Conservation (phyloP, 1,140 invertebrate genomes). For the Penaeus chinensis region DNA sequence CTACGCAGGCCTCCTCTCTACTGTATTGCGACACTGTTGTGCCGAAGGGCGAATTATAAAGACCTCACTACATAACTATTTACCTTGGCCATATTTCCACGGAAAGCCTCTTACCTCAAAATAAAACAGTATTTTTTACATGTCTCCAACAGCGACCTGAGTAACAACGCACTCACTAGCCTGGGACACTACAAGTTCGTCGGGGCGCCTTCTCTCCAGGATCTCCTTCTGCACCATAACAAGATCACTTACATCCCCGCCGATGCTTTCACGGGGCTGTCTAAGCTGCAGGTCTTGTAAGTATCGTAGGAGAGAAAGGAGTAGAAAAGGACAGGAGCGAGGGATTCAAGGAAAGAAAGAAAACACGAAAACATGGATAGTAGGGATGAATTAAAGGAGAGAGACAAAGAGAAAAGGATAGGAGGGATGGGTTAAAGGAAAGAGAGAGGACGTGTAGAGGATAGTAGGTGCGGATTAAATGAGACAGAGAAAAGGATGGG, state of each 20-base stretch:
- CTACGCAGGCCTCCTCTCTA: conserved; percentile 55
- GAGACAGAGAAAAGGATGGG: neutral
- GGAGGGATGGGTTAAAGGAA: conserved; percentile 10
- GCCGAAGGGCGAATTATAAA: conserved; percentile 10
- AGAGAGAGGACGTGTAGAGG: neutral
- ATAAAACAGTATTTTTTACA: neutral
- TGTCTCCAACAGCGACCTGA: conserved; percentile 79
- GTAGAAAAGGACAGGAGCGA: neutral
- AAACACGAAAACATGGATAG: conserved; percentile 19
- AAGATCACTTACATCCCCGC: conserved; percentile 79
- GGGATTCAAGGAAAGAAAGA: neutral
- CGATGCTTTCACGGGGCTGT: conserved; percentile 84
- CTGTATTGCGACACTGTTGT: neutral
- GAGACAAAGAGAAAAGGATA: conserved; percentile 10
- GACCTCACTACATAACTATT: neutral
- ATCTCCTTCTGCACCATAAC: conserved; percentile 88
- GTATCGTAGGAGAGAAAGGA: conserved; percentile 68
- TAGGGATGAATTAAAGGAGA: neutral
- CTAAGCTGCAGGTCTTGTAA: conserved; percentile 87
- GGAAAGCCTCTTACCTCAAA: conserved; percentile 29
- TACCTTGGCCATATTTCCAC: neutral
- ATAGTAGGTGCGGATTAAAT: neutral
- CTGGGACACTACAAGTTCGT: conserved; percentile 79
- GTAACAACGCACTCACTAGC: conserved; percentile 82
- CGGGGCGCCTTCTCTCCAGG: conserved; percentile 80